Conservation (phyloP, 2,797 vertebrate species). For the Scomberomorus guttatus region DNA sequence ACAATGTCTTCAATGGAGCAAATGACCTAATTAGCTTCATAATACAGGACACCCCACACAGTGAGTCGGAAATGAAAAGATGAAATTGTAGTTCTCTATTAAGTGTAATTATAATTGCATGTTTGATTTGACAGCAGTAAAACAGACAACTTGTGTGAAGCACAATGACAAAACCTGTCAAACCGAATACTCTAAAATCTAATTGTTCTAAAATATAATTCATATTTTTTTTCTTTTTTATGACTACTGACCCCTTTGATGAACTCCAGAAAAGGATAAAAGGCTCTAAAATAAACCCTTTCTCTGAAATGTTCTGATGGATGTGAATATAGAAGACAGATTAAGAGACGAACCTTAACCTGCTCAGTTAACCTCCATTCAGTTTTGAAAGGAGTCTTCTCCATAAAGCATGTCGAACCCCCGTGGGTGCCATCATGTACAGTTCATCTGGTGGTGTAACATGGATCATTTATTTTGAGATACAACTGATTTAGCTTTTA, state of each 20-base stretch:
- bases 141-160: constrained; percentile 25
- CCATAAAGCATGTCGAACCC: constrained; percentile 41
- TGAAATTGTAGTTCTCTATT: constrained; percentile 56
- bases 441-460: constrained; percentile 58
- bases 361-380: constrained; percentile 61
- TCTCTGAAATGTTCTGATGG: constrained; percentile 11
- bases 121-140: constrained; percentile 48
- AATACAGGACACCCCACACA: constrained; percentile 77
- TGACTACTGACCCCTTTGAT: constrained; percentile 35
- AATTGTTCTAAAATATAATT: constrained; percentile 18
- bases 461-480: constrained; percentile 70
- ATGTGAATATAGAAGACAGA: constrained; percentile 38
- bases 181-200: constrained; percentile 21
- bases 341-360: constrained; percentile 52
- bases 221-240: constrained; percentile 4
- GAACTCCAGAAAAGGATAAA: constrained; percentile 40
- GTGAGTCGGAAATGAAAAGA: constrained; percentile 60
- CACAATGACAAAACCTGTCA: constrained; percentile 51
- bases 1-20: constrained; percentile 84
- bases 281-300: constrained; percentile 52
- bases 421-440: constrained; percentile 41
- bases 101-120: constrained; percentile 55
- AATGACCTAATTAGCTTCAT: constrained; percentile 86
- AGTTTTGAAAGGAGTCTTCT: constrained; percentile 36
- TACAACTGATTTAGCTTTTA: constrained; percentile 66